phyloP scores from a whole-genome alignment of 2,888 invertebrate genomes.

The Brachylomia viminalis region DNA sequence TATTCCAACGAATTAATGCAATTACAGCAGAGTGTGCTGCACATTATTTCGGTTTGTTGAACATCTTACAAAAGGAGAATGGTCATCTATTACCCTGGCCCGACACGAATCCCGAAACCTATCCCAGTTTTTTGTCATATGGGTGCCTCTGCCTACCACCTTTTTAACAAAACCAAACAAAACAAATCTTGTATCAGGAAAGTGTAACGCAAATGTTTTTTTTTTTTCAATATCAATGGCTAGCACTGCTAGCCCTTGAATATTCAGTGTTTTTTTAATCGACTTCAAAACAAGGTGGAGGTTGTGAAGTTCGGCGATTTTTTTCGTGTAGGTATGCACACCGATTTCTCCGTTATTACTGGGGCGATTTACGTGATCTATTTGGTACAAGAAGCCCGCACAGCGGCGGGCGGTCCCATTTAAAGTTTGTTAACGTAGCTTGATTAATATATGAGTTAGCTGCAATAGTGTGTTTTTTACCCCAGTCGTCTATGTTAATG shows the following conservation, averaged over 20 bases:
- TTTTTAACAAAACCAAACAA: neutral
- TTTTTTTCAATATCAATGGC: neutral
- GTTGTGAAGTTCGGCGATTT: no score
- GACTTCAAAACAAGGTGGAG: neutral
- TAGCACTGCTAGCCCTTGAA: neutral
- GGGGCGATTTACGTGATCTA: neutral
- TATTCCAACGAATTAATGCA: conserved; percentile 44
- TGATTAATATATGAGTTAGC: neutral
- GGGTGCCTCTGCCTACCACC: neutral
- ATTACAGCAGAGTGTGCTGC: conserved; percentile 10
- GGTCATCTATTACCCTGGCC: neutral
- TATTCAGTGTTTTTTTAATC: neutral
- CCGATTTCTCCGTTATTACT: neutral
- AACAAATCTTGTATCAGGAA: neutral
- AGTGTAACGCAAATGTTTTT: neutral
- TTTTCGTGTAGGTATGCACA: neutral
- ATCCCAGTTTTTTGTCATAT: neutral
- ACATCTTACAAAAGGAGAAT: conserved; percentile 23
- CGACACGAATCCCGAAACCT: neutral
- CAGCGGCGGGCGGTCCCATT: neutral
- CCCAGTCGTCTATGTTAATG: neutral
- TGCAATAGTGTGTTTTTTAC: neutral
- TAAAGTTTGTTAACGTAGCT: neutral
- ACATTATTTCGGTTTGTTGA: conserved; percentile 23
- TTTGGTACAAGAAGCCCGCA: neutral